These are phyloP conservation scores for Tringa solitaria DNA, from an alignment of 2,113 vertebrate species.

Conservation along the genomic window DNA sequence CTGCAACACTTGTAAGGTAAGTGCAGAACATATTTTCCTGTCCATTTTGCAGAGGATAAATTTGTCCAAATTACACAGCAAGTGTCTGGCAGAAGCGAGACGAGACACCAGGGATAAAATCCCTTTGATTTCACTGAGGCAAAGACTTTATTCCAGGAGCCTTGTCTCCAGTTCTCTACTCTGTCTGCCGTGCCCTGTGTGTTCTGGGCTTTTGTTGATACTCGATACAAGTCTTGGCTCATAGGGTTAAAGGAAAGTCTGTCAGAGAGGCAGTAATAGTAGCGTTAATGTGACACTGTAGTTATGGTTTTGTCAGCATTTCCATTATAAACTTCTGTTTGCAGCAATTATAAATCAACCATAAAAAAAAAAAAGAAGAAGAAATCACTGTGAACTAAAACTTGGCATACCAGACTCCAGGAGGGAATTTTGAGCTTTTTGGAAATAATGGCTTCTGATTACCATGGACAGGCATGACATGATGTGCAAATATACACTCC, in stretches of 20 bases:
- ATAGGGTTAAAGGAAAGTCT: slow-evolving; percentile 16
- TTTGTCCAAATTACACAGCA: slow-evolving; percentile 35
- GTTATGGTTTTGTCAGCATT: slow-evolving; percentile 47
- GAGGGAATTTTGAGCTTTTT: slow-evolving; percentile 62
- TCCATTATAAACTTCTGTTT: slow-evolving; percentile 48
- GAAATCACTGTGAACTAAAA: slow-evolving; percentile 31
- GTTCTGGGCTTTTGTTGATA: slow-evolving; percentile 23
- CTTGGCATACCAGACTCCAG: slow-evolving; percentile 52
- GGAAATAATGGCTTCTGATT: slow-evolving; percentile 64
- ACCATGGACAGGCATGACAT: slow-evolving; percentile 51
- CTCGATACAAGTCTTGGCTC: not conserved
- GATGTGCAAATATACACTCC: slow-evolving; percentile 48
- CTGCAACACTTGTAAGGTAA: slow-evolving; percentile 29
- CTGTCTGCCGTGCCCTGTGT: not conserved
- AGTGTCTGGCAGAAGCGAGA: slow-evolving; percentile 31
- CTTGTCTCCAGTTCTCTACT: not conserved
- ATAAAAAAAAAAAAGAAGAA: not conserved
- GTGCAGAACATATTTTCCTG: slow-evolving; percentile 21
- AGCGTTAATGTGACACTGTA: not conserved
- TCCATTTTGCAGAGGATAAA: slow-evolving; percentile 32
- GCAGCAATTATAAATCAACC: slow-evolving; percentile 34
- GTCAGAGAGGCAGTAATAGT: not conserved
- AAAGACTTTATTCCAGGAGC: slow-evolving; percentile 16
- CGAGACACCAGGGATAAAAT: slow-evolving; percentile 22
- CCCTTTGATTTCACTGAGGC: slow-evolving; percentile 24